phyloP scores from a whole-genome alignment of 1,140 invertebrate genomes.

The Pseudomyrmex gracilis region DNA sequence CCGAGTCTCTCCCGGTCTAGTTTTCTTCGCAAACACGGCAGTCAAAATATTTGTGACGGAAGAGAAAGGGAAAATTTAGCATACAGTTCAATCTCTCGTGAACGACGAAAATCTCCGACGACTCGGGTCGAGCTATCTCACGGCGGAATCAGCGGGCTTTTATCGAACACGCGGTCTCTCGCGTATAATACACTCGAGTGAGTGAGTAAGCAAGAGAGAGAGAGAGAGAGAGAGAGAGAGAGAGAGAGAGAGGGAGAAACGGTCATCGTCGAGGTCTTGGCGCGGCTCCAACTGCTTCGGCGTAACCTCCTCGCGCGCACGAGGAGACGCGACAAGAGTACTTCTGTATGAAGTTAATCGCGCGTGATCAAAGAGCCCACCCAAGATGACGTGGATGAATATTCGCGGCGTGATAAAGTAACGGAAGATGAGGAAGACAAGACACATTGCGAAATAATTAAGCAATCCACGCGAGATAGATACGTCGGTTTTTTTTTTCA shows the following conservation, averaged over 20 bases:
- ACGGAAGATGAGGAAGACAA: background rate
- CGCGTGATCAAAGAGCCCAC: conserved; percentile 63
- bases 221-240: too few relatives aligned
- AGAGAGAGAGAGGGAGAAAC: too few relatives aligned
- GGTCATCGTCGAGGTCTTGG: conserved; percentile 71
- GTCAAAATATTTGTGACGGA: background rate
- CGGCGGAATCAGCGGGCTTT: conserved; percentile 74
- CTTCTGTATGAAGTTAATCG: conserved; percentile 73
- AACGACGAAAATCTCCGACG: conserved; percentile 6
- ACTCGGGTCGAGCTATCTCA: conserved; percentile 70
- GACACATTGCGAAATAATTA: background rate
- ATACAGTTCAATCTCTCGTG: conserved; percentile 1
- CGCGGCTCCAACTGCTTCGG: conserved; percentile 67
- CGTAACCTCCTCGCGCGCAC: conserved; percentile 10
- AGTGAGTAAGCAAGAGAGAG: conserved; percentile 43
- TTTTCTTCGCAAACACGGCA: conserved; percentile 15
- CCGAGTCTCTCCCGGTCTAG: background rate
- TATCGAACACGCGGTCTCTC: conserved; percentile 72
- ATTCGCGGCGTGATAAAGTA: background rate
- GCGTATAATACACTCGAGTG: conserved; percentile 66
- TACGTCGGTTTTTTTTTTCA: too few relatives aligned
- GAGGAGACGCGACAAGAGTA: conserved; percentile 55
- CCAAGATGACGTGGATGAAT: conserved; percentile 30
- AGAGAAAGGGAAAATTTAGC: conserved; percentile 19
- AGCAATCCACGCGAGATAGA: too few relatives aligned